phyloP scores from a whole-genome alignment of 1,140 invertebrate species.

The Geopemphigus sp. region DNA sequence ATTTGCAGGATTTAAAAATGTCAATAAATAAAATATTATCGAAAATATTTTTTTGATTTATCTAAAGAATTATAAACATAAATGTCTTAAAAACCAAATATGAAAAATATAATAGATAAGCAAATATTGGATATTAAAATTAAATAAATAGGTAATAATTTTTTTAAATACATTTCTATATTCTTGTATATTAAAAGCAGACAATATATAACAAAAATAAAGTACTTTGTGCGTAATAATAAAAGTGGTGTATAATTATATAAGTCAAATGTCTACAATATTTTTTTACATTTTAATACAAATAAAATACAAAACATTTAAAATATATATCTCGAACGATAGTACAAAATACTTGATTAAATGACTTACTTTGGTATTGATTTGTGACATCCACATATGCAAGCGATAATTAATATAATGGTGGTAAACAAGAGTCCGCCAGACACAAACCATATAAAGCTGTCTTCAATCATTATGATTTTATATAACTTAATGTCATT shows the following conservation, averaged over 20 bases:
- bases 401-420: slow-evolving; percentile 50
- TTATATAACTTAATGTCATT: slow-evolving; percentile 35
- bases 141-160: no score
- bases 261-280: not conserved
- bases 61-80: no score
- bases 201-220: no score
- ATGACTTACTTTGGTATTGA: slow-evolving; percentile 54
- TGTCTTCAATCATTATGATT: slow-evolving; percentile 40
- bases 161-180: no score
- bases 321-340: slow-evolving; percentile 25
- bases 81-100: no score
- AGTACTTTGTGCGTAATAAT: no score
- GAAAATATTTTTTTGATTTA: no score
- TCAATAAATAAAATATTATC: no score
- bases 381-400: slow-evolving; percentile 54
- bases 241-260: not conserved
- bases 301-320: not conserved
- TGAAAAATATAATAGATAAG: no score
- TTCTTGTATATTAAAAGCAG: no score
- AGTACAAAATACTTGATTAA: slow-evolving; percentile 5
- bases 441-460: slow-evolving; percentile 46
- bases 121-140: no score
- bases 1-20: no score
- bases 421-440: slow-evolving; percentile 40
- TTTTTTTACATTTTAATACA: not conserved